These are phyloP conservation scores for Leguminivora glycinivorella DNA, from an alignment of 1,140 invertebrate genomes.

Conservation along the genomic window DNA sequence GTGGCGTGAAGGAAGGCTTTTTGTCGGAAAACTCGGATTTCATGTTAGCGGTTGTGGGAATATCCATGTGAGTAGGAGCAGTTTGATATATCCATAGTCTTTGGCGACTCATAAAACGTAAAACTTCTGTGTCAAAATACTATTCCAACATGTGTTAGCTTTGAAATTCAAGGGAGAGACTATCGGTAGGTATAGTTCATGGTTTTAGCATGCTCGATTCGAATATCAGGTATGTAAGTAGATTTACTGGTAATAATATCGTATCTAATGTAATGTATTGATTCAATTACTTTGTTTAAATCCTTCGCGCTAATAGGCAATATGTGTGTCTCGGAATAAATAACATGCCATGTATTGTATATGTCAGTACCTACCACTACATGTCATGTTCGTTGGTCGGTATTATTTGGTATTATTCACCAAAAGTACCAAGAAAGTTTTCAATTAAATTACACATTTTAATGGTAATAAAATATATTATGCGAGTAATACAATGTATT, in stretches of 20 bases:
- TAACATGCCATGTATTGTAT: not conserved
- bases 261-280: not conserved
- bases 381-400: conserved; percentile 21
- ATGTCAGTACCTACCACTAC: conserved; percentile 17
- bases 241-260: not conserved
- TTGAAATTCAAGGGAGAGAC: conserved; percentile 78
- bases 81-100: conserved; percentile 56
- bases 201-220: conserved; percentile 53
- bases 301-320: not conserved
- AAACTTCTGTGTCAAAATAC: conserved; percentile 43
- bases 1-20: conserved; percentile 70
- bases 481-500: not conserved
- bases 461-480: not conserved
- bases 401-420: conserved; percentile 12
- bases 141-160: conserved; percentile 46
- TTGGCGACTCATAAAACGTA: conserved; percentile 46
- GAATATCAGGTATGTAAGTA: conserved; percentile 13
- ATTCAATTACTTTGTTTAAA: not conserved
- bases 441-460: not conserved
- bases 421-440: not conserved
- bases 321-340: not conserved
- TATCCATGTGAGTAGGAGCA: conserved; percentile 57
- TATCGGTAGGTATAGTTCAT: conserved; percentile 54
- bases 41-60: conserved; percentile 65
- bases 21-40: conserved; percentile 67